phyloP scores from a whole-genome alignment of 2,888 invertebrate species.

The Hecatera dysodea region DNA sequence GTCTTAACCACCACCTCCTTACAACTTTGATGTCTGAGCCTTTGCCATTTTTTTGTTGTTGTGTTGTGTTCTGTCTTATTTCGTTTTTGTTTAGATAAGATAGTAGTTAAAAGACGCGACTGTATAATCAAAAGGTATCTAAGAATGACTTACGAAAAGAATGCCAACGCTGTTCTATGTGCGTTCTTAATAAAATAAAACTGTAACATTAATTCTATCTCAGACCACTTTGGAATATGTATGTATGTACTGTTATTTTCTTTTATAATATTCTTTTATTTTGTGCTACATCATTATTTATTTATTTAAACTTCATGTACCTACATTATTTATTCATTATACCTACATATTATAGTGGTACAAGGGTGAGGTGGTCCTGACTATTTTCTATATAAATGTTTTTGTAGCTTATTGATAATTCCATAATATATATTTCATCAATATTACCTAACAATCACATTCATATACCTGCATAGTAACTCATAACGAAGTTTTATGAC shows the following conservation, averaged over 20 bases:
- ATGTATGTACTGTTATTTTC: too few relatives aligned
- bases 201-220: not conserved
- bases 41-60: constrained; percentile 23
- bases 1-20: constrained; percentile 31
- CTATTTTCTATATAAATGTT: too few relatives aligned
- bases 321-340: too few relatives aligned
- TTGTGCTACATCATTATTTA: too few relatives aligned
- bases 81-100: constrained; percentile 20
- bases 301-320: too few relatives aligned
- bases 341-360: too few relatives aligned
- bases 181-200: not conserved
- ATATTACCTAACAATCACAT: not conserved
- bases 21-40: constrained; percentile 20
- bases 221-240: too few relatives aligned
- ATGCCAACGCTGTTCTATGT: not conserved
- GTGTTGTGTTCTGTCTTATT: not conserved
- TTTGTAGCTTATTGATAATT: too few relatives aligned
- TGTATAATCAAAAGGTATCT: not conserved
- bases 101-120: not conserved
- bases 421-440: too few relatives aligned
- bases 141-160: not conserved
- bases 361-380: too few relatives aligned
- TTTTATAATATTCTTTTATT: too few relatives aligned
- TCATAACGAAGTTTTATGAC: not conserved
- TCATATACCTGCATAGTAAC: not conserved